phyloP scores from a whole-genome alignment of 2,888 invertebrate genomes.

The Priocnemis perturbator region DNA sequence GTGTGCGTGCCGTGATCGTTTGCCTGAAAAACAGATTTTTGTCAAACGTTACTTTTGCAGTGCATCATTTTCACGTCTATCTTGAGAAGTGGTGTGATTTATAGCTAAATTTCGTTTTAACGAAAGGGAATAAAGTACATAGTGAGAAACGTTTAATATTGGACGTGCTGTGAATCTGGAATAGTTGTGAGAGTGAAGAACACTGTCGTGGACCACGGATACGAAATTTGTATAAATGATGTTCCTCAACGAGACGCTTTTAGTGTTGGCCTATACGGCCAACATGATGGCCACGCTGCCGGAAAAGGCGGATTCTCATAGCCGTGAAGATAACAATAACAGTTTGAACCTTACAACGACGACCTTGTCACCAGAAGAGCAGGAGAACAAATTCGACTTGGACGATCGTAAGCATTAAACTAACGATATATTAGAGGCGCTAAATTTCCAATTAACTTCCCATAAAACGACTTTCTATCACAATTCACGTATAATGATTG shows the following conservation, averaged over 20 bases:
- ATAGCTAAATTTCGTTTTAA: too few species aligned
- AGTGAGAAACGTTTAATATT: too few species aligned
- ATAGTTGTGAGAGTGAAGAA: too few species aligned
- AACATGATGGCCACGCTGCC: constrained; percentile 64
- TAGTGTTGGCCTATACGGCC: constrained; percentile 66
- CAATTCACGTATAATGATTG: too few species aligned
- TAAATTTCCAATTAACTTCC: neutral
- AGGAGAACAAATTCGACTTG: constrained; percentile 65
- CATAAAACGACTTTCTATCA: too few species aligned
- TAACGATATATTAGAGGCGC: neutral
- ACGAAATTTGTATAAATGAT: constrained; percentile 44
- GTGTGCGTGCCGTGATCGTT: too few species aligned
- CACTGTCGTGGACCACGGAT: neutral
- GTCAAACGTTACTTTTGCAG: too few species aligned
- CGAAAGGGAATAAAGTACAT: too few species aligned
- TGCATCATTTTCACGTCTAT: too few species aligned
- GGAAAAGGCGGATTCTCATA: constrained; percentile 46
- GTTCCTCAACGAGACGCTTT: constrained; percentile 66
- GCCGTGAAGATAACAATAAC: neutral
- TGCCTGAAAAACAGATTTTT: too few species aligned
- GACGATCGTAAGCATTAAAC: constrained; percentile 63
- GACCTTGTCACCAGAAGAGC: constrained; percentile 67
- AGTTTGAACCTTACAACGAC: constrained; percentile 51
- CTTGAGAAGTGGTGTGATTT: too few species aligned
- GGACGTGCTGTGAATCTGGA: too few species aligned